Conservation (phyloP, 1,140 invertebrate genomes). For the Chymomyza costata region DNA sequence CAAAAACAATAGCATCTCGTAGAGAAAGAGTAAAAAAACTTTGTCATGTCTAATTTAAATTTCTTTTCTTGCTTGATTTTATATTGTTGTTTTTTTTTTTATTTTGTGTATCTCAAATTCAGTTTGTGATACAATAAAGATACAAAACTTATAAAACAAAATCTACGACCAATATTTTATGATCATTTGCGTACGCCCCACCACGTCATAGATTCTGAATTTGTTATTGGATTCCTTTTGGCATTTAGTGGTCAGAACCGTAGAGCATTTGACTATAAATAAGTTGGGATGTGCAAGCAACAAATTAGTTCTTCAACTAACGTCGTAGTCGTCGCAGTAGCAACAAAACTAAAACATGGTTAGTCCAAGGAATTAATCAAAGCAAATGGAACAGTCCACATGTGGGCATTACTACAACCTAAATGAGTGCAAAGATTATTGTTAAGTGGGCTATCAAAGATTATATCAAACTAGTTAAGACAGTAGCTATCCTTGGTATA, state of each 20-base stretch:
- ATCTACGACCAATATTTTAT: conserved; percentile 26
- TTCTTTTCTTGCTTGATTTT: conserved; percentile 3
- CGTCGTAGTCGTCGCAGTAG: conserved; percentile 29
- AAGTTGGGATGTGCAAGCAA: conserved; percentile 22
- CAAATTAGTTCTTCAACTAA: conserved; percentile 25
- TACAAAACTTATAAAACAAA: no score
- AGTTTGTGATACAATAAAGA: no score
- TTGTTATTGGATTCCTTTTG: conserved; percentile 45
- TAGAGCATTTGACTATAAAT: conserved; percentile 45
- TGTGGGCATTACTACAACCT: no score
- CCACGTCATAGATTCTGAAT: conserved; percentile 15
- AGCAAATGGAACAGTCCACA: no score
- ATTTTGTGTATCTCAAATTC: conserved; percentile 28
- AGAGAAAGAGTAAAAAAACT: no score
- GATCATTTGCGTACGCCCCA: conserved; percentile 20
- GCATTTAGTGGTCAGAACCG: conserved; percentile 44
- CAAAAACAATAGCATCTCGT: no score
- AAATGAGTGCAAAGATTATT: no score
- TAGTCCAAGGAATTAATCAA: conserved; percentile 17
- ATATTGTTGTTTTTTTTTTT: conserved; percentile 22
- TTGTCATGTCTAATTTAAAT: no score
- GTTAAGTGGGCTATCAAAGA: no score
- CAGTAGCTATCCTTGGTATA: no score
- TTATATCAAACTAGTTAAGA: no score
- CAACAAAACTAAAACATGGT: conserved; percentile 47